Percentiles rank a stretch among this genome's conserved stretches.
These are phyloP conservation scores for Chironomus tepperi DNA, from an alignment of 1,140 invertebrate species.

Conservation along the genomic window DNA sequence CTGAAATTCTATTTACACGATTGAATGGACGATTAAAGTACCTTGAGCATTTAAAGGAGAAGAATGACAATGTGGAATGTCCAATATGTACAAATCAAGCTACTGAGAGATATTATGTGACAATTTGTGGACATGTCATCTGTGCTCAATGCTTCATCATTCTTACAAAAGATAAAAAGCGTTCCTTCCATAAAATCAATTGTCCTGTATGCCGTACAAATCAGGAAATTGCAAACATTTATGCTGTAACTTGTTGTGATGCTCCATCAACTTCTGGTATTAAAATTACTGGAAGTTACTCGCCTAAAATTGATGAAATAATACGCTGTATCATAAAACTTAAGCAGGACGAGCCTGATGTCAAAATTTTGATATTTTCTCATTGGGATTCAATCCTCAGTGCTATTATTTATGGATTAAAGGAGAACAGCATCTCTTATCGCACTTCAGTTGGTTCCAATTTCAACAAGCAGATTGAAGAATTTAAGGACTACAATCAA, in stretches of 20 bases:
- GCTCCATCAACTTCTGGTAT: slow-evolving; percentile 28
- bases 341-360: slow-evolving; percentile 44
- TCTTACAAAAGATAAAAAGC: slow-evolving; percentile 25
- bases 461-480: slow-evolving; percentile 42
- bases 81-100: slow-evolving; percentile 54
- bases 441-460: slow-evolving; percentile 34
- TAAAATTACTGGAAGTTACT: slow-evolving; percentile 49
- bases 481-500: slow-evolving; percentile 45
- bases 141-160: slow-evolving; percentile 33
- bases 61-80: slow-evolving; percentile 49
- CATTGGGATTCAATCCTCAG: slow-evolving; percentile 57
- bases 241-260: slow-evolving; percentile 33
- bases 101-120: slow-evolving; percentile 31
- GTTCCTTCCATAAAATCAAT: slow-evolving; percentile 27
- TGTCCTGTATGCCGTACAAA: slow-evolving; percentile 61
- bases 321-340: slow-evolving; percentile 51
- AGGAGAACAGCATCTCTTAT: slow-evolving; percentile 50
- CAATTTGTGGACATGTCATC: slow-evolving; percentile 37
- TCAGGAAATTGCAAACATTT: slow-evolving; percentile 42
- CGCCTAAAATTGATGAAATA: slow-evolving; percentile 64
- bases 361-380: slow-evolving; percentile 68
- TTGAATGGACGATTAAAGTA: slow-evolving; percentile 35
- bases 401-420: slow-evolving; percentile 50
- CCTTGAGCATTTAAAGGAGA: slow-evolving; percentile 35
- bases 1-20: slow-evolving; percentile 33